Conservation (phyloP, 2,113 vertebrate genomes). For the Seriola quinqueradiata region DNA sequence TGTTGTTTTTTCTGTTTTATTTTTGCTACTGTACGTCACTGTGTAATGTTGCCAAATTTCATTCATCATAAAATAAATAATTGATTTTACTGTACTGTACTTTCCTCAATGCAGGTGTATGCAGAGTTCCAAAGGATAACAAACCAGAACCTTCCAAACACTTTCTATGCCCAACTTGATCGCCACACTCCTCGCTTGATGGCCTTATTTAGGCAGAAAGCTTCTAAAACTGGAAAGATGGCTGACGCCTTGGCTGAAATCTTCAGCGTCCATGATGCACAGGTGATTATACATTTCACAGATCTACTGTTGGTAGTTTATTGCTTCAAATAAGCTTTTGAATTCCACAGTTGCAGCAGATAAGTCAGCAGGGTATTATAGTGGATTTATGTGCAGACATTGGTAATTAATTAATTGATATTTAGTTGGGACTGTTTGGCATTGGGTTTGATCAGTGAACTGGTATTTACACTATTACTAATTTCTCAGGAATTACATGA, state of each 20-base stretch:
- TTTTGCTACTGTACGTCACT: no score
- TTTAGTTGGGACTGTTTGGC: not conserved
- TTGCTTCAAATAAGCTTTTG: not conserved
- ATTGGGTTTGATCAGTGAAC: slow-evolving; percentile 1
- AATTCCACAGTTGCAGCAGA: not conserved
- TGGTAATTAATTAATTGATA: not conserved
- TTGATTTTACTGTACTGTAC: not conserved
- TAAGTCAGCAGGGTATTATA: slow-evolving; percentile 7
- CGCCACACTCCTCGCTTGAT: slow-evolving; percentile 15
- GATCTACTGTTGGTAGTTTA: not conserved
- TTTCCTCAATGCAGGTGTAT: slow-evolving; percentile 9
- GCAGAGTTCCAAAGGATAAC: slow-evolving; percentile 1
- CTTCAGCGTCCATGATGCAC: slow-evolving; percentile 4
- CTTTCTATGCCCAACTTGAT: not conserved
- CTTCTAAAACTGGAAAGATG: slow-evolving; percentile 8
- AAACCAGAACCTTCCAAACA: slow-evolving; percentile 10
- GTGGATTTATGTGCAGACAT: slow-evolving; percentile 10
- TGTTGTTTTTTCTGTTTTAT: no score
- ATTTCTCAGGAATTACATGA: slow-evolving; percentile 33
- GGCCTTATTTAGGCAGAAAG: slow-evolving; percentile 14
- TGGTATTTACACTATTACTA: slow-evolving; percentile 8
- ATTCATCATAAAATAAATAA: not conserved
- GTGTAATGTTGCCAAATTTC: not conserved
- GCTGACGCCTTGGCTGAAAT: slow-evolving; percentile 19
- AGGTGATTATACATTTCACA: not conserved